These are phyloP conservation scores for Todiramphus chloris DNA, from an alignment of 2,113 vertebrate genomes.

Conservation along the genomic window DNA sequence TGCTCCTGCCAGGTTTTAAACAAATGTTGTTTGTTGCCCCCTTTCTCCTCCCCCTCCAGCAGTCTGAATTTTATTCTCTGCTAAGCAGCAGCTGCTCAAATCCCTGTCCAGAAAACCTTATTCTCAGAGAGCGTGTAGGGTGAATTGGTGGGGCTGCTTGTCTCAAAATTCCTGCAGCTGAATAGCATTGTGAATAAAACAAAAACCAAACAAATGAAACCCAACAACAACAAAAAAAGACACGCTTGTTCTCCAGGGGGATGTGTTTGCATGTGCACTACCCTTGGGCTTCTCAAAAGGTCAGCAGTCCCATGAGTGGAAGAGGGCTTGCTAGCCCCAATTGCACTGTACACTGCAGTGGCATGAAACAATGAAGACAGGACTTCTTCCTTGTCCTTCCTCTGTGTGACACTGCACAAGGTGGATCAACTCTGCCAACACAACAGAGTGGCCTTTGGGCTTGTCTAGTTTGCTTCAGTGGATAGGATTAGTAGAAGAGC, in stretches of 20 bases:
- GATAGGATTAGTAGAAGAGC: not conserved
- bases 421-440: not conserved
- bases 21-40: constrained; percentile 61
- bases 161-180: constrained; percentile 7
- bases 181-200: not conserved
- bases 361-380: not conserved
- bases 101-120: constrained; percentile 45
- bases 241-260: not conserved
- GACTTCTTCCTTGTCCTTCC: not conserved
- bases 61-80: constrained; percentile 47
- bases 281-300: not conserved
- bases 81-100: constrained; percentile 62
- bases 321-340: not conserved
- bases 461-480: not conserved
- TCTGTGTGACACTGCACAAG: not conserved
- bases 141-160: constrained; percentile 6
- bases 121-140: not conserved
- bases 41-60: not conserved
- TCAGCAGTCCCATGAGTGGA: not conserved
- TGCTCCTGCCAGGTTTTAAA: constrained; percentile 56
- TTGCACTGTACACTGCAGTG: not conserved
- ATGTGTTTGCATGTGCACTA: not conserved
- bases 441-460: not conserved
- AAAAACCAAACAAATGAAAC: not conserved
- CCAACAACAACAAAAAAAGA: not conserved